Base-by-base conservation (phyloP, 1,140 invertebrate genomes). In the Drosophila tani region DNA sequence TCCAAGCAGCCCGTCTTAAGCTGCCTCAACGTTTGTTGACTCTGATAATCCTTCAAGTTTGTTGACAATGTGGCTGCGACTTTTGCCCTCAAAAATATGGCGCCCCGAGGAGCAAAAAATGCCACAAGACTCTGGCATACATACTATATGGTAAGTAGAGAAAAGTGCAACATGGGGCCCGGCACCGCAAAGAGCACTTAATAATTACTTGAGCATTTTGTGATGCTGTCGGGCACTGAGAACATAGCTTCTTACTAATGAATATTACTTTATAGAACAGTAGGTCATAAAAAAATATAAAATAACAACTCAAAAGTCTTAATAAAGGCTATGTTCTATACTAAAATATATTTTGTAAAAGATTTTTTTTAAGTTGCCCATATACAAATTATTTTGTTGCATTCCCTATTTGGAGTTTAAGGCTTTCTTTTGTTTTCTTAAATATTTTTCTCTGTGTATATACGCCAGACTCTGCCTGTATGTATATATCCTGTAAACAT, bases 1-100 rank as follows among this genome's bases (percentile, higher is more conserved):
- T 68, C 64, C 60, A 14, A 38, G 11, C 19, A 27, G 65, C 29
- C 29, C 43, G 80, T 58, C 83, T 82, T 80, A 63, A 75, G 75
- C 63, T 66, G 55, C 63, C 64, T 60, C 53, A 67, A 65, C 70
- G 59, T 82, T 65, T 91, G 88, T 91, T 91, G 88, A 91, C 88
- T 87, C 76, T 88, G 84, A 84, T 91, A 91, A 91, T 88, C 88
- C 81, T 62, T 91, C 88, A 91, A 91, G 83, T 91, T 88, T 91
- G 83, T 91, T 91, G 88, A 88, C 84, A 82, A 79, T 88, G 69
- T 84, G 90, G 71, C 84, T 67, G 75, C 80, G 80, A 81, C 87
- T 76, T 91, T 83, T 91, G 83, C 65, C 78, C 87, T 91, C 83
- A 91, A 91, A 91, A 88, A 84, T 75, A 81, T 87, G 77, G 59